Percentiles rank a stretch among this genome's conserved stretches.
Evolutionary conservation across 2,113 vertebrate genomes (phyloP).

Genomic region (Bothrops jararaca): DNA sequence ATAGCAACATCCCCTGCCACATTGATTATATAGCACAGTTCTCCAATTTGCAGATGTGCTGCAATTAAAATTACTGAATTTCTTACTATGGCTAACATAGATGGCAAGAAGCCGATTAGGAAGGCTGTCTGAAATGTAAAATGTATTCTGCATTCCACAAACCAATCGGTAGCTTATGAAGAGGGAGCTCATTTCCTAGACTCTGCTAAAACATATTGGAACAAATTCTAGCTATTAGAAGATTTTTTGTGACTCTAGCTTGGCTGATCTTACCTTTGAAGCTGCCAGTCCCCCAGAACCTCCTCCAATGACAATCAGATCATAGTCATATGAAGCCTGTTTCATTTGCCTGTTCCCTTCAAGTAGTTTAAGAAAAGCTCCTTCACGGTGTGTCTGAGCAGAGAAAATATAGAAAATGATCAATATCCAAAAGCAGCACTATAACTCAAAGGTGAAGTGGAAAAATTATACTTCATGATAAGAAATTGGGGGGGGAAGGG

Average conservation of each 20-base stretch:
- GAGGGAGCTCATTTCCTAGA: background rate
- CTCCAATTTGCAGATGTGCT: background rate
- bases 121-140: background rate
- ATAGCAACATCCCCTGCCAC: too few relatives aligned
- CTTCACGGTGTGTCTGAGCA: slow-evolving; percentile 56
- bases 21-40: background rate
- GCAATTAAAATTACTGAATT: background rate
- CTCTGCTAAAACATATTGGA: background rate
- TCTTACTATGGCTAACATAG: background rate
- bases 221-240: background rate
- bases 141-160: background rate
- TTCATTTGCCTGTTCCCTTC: slow-evolving; percentile 44
- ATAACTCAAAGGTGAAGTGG: background rate
- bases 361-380: slow-evolving; percentile 36
- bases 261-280: slow-evolving; percentile 72
- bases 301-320: slow-evolving; percentile 82
- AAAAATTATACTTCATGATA: slow-evolving; percentile 6
- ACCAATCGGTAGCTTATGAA: background rate
- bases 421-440: background rate
- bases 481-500: background rate
- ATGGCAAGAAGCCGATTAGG: background rate
- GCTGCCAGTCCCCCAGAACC: slow-evolving; percentile 79
- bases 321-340: slow-evolving; percentile 66
- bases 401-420: slow-evolving; percentile 28
- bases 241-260: background rate